These are phyloP conservation scores for Hemibagrus wyckioides DNA, from an alignment of 2,113 vertebrate genomes.

Conservation along the genomic window DNA sequence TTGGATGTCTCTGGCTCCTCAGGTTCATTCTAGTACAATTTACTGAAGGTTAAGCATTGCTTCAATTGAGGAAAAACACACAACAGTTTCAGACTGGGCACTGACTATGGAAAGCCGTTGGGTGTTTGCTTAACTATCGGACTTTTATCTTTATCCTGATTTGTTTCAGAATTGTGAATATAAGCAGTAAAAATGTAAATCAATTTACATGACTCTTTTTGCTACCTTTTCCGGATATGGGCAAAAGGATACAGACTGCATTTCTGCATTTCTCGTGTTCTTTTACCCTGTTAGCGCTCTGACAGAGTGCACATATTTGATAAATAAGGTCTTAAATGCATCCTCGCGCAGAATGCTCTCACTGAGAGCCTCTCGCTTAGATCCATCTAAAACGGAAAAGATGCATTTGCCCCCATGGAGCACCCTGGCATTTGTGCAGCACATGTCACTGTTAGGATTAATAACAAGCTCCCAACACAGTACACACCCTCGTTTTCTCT, in stretches of 20 bases:
- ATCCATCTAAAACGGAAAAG: constrained; percentile 71
- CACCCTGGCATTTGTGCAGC: constrained; percentile 22
- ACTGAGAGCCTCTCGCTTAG: constrained; percentile 73
- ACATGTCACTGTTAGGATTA: constrained; percentile 64
- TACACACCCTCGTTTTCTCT: constrained; percentile 66
- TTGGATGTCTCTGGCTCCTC: neutral
- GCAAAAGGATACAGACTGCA: neutral
- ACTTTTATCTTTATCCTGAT: neutral
- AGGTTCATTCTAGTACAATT: neutral
- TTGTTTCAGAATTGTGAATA: neutral
- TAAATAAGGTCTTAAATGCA: constrained; percentile 71
- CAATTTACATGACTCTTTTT: neutral
- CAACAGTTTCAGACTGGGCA: neutral
- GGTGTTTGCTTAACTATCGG: neutral
- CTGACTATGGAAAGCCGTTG: neutral
- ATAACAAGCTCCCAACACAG: constrained; percentile 68
- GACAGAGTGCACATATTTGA: constrained; percentile 64
- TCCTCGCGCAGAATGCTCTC: constrained; percentile 70
- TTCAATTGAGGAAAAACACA: neutral
- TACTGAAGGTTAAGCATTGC: neutral
- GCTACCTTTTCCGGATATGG: neutral
- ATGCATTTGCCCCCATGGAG: constrained; percentile 33
- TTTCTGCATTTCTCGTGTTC: neutral
- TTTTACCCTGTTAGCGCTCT: constrained; percentile 27
- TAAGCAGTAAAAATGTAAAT: neutral